A percentile compares a stretch with the other conserved stretches of the same genome.
Evolutionary conservation across 1,140 invertebrate genomes (phyloP).

Genomic region (Stegodyphus mimosarum): DNA sequence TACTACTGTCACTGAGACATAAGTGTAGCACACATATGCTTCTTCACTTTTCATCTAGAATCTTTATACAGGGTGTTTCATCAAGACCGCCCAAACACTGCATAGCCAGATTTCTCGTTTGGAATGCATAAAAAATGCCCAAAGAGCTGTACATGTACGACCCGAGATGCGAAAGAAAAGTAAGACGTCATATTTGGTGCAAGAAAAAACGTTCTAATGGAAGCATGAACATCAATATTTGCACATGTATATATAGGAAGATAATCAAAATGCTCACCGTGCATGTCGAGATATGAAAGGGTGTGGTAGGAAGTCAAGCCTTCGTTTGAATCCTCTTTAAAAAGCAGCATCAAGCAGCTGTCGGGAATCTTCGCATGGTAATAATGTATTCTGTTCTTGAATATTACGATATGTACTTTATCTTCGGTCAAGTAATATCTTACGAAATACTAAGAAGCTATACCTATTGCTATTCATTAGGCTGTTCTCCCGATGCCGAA

Average conservation of each 20-base stretch:
- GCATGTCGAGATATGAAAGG: neutral
- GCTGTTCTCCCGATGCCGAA: neutral
- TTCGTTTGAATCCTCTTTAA: neutral
- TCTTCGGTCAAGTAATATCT: neutral
- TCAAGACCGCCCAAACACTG: too few species aligned
- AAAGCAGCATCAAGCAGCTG: neutral
- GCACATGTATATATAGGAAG: neutral
- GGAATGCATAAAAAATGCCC: too few species aligned
- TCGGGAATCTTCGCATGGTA: neutral
- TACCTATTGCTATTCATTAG: neutral
- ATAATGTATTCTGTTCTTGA: neutral
- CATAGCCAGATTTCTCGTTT: too few species aligned
- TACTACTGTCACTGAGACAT: too few species aligned
- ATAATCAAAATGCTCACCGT: neutral
- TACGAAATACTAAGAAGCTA: neutral
- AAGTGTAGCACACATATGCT: too few species aligned
- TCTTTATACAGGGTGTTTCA: too few species aligned
- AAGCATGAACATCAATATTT: neutral
- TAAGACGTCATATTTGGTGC: too few species aligned
- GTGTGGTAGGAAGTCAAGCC: neutral
- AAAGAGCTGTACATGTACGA: too few species aligned
- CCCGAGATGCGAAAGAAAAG: too few species aligned
- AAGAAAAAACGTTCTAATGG: too few species aligned
- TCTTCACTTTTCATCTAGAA: too few species aligned
- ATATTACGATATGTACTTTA: neutral